A percentile compares a stretch with the other conserved stretches of the same genome.
Evolutionary conservation across 2,797 vertebrate genomes (phyloP).

Genomic region (Pelobates cultripes): DNA sequence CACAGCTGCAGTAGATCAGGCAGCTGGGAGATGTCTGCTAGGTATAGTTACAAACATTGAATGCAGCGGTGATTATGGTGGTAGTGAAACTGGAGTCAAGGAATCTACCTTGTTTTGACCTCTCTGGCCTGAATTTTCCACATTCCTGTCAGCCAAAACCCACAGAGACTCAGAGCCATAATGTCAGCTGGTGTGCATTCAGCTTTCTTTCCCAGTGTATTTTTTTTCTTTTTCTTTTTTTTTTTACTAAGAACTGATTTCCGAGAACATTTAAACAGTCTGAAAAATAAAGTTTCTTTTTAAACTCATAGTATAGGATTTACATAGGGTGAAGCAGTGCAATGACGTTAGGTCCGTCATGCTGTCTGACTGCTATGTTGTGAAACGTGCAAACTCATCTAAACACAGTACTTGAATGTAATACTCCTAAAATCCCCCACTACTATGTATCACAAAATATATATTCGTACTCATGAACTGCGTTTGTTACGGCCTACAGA

Average conservation of each 20-base stretch:
- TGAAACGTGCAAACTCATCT: neutral
- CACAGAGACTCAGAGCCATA: neutral
- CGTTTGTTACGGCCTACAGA: no score
- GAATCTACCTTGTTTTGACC: conserved; percentile 40
- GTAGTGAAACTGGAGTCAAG: conserved; percentile 25
- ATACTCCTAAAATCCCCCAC: no score
- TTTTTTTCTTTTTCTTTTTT: neutral
- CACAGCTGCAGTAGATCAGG: neutral
- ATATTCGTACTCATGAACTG: no score
- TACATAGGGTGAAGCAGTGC: conserved; percentile 1
- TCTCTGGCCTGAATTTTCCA: conserved; percentile 31
- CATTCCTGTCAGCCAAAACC: conserved; percentile 32
- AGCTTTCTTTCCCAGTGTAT: conserved; percentile 8
- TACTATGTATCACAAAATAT: no score
- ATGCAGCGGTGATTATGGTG: conserved; percentile 12
- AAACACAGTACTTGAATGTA: neutral
- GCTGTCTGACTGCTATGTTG: neutral
- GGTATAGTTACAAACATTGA: neutral
- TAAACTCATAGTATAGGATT: neutral
- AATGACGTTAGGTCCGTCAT: neutral
- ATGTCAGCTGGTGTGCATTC: neutral
- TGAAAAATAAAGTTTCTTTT: conserved; percentile 7
- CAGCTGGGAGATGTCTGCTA: conserved; percentile 4
- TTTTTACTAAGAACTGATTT: conserved; percentile 14
- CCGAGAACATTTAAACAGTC: conserved; percentile 13